Conservation (phyloP, 2,888 invertebrate genomes). For the Ischnus inquisitorius region DNA sequence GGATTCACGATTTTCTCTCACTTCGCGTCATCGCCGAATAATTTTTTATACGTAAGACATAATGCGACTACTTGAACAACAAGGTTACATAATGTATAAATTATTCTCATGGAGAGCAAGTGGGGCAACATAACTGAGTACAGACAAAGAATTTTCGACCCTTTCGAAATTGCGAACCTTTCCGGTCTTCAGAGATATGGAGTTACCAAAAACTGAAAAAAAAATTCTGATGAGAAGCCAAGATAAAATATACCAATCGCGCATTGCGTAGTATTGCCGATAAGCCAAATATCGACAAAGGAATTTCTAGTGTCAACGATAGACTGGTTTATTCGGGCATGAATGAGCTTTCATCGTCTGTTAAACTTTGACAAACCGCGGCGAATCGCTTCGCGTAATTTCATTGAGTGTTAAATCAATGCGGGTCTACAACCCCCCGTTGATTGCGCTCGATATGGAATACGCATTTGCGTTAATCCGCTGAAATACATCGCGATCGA, state of each 20-base stretch:
- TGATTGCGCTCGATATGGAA: constrained; percentile 6
- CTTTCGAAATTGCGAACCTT: too few species aligned
- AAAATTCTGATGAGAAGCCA: not conserved
- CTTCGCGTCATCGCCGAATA: not conserved
- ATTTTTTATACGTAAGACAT: too few species aligned
- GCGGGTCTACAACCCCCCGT: constrained; percentile 22
- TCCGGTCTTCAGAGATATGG: too few species aligned
- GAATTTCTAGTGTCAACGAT: not conserved
- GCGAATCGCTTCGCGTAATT: constrained; percentile 47
- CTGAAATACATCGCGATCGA: constrained; percentile 41
- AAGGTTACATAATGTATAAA: not conserved
- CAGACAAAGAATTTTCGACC: too few species aligned
- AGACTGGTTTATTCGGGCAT: constrained; percentile 17
- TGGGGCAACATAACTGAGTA: too few species aligned
- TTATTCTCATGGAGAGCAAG: too few species aligned
- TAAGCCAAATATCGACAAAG: not conserved
- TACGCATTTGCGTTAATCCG: constrained; percentile 24
- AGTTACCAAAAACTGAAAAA: not conserved
- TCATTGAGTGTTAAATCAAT: constrained; percentile 56
- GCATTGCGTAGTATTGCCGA: not conserved
- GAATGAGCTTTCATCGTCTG: constrained; percentile 24
- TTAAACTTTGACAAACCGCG: constrained; percentile 37
- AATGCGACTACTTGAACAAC: not conserved
- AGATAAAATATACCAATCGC: too few species aligned
- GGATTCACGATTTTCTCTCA: not conserved